A percentile compares a stretch with the other conserved stretches of the same genome.
These are phyloP conservation scores for Stigmatopora nigra DNA, from an alignment of 2,113 vertebrate genomes.

Conservation along the genomic window DNA sequence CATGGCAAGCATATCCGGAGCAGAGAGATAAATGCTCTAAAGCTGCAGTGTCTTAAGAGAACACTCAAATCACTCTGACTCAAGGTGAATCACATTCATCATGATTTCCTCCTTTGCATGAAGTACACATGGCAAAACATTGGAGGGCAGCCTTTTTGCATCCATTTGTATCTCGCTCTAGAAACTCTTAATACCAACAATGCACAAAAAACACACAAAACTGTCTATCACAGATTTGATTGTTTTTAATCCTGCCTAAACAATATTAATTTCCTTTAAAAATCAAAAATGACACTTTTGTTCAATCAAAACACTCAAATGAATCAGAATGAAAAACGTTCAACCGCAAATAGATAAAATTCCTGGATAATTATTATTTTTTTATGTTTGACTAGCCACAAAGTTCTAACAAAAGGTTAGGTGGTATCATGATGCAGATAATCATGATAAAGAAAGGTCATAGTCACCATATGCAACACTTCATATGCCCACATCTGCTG, in stretches of 20 bases:
- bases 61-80: constrained; percentile 6
- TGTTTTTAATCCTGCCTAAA: no score
- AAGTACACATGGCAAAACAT: constrained; percentile 4
- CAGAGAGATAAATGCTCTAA: constrained; percentile 25
- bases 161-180: no score
- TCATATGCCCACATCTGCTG: background rate
- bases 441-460: background rate
- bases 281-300: no score
- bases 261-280: no score
- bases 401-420: background rate
- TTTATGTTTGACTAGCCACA: background rate
- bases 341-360: background rate
- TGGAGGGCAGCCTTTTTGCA: no score
- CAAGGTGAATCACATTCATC: constrained; percentile 20
- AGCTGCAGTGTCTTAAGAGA: constrained; percentile 24
- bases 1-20: constrained; percentile 31
- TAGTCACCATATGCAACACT: background rate
- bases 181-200: no score
- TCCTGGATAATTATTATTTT: background rate
- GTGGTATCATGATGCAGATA: background rate
- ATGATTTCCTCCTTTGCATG: constrained; percentile 18
- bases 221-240: no score
- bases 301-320: no score
- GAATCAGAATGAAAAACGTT: background rate
- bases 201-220: no score